Percentiles rank a stretch among this genome's conserved stretches.
Conservation (phyloP, 2,888 invertebrate species). For the Lepidocyrtoides sp. region DNA sequence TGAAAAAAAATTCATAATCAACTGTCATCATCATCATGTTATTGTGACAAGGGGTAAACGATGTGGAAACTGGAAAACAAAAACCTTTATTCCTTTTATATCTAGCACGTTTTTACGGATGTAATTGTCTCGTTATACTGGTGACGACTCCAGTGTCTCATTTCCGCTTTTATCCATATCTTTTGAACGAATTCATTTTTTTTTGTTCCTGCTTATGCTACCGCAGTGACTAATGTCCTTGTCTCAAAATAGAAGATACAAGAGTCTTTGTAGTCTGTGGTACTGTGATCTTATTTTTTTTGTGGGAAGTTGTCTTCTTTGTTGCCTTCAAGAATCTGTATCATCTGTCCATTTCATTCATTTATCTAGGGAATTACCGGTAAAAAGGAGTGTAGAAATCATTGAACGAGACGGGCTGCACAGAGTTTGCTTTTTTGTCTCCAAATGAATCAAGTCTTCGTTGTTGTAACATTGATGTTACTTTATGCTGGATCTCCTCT, state of each 20-base stretch:
- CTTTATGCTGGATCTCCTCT: background rate
- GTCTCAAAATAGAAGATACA: too few species aligned
- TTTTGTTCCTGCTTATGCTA: background rate
- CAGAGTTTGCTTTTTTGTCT: constrained; percentile 4
- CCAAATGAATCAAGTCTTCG: background rate
- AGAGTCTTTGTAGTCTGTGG: background rate
- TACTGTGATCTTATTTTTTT: background rate
- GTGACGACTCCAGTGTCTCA: constrained; percentile 8
- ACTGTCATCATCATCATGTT: background rate
- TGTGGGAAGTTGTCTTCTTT: background rate
- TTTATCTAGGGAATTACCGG: constrained; percentile 49
- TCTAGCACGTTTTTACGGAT: background rate
- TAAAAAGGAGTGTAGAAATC: constrained; percentile 20
- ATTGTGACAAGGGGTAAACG: background rate
- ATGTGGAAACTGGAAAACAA: background rate
- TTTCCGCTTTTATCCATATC: constrained; percentile 1
- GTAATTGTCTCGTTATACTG: background rate
- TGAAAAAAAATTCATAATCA: background rate
- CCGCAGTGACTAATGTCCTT: background rate
- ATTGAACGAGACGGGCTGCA: background rate
- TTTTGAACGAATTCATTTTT: background rate
- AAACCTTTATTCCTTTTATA: background rate
- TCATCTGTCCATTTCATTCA: constrained; percentile 65
- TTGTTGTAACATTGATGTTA: background rate
- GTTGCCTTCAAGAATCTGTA: constrained; percentile 33